phyloP scores from a whole-genome alignment of 2,113 vertebrate species.

The Setophaga kirtlandii region DNA sequence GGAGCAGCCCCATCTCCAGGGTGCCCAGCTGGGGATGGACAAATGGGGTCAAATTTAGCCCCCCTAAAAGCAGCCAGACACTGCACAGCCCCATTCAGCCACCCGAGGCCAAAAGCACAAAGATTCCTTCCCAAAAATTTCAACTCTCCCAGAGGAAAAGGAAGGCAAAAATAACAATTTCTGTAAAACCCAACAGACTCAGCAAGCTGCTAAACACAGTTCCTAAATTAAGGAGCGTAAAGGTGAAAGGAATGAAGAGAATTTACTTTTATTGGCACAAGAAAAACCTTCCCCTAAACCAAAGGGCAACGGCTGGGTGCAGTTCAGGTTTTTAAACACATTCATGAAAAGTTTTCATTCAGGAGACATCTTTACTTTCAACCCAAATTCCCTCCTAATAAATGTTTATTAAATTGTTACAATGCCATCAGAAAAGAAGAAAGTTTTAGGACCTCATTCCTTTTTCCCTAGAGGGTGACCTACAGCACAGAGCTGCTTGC shows the following conservation, averaged over 20 bases:
- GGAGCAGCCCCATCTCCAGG: not conserved
- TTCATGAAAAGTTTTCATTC: not conserved
- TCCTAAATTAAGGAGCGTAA: rapidly evolving
- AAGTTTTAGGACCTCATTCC: no score
- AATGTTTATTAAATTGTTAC: not conserved
- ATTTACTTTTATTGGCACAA: not conserved
- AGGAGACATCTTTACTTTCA: not conserved
- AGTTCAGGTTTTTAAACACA: not conserved
- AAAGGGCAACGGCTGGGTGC: rapidly evolving
- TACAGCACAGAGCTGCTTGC: not conserved
- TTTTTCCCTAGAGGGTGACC: not conserved
- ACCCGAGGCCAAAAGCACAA: rapidly evolving
- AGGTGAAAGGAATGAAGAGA: not conserved
- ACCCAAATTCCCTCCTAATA: not conserved
- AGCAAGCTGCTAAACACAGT: rapidly evolving
- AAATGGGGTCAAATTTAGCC: not conserved
- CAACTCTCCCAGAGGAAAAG: not conserved
- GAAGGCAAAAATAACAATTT: rapidly evolving
- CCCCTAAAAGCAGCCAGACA: not conserved
- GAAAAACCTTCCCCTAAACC: not conserved
- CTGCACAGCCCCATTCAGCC: not conserved
- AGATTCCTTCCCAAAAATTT: not conserved
- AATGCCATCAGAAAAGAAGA: not conserved
- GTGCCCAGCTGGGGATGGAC: rapidly evolving
- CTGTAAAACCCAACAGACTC: not conserved